These are phyloP conservation scores for Zaprionus obscuricornis DNA, from an alignment of 2,888 invertebrate genomes.

Conservation along the genomic window DNA sequence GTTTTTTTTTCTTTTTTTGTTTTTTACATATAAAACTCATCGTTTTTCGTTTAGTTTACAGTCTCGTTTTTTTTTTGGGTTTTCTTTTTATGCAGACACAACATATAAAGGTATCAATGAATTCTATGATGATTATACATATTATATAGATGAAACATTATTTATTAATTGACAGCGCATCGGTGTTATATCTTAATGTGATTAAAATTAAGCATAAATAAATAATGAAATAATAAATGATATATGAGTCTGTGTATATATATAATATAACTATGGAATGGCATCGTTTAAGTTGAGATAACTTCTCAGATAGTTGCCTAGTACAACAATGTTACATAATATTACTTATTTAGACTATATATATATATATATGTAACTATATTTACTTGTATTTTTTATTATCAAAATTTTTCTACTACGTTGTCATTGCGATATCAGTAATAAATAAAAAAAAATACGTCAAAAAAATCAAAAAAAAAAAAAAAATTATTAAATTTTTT, in stretches of 20 bases:
- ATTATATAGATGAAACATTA: conserved; percentile 14
- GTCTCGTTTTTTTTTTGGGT: conserved; percentile 47
- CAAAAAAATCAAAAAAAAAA: no score
- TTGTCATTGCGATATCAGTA: no score
- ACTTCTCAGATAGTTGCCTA: conserved; percentile 12
- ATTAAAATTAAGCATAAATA: conserved; percentile 27
- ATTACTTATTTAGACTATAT: no score
- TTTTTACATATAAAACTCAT: conserved; percentile 36
- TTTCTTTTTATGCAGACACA: conserved; percentile 32
- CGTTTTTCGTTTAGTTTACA: conserved; percentile 44
- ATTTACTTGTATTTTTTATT: no score
- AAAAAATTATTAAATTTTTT: no score
- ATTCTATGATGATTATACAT: no score
- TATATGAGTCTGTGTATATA: not conserved
- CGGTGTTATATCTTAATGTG: conserved; percentile 14
- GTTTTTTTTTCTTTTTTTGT: conserved; percentile 26
- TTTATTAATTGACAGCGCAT: conserved; percentile 64
- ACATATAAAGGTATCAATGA: conserved; percentile 22
- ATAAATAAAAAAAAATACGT: no score
- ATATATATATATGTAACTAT: no score
- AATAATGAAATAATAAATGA: not conserved
- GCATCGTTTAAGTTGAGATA: conserved; percentile 68
- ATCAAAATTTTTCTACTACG: no score
- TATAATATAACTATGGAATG: conserved; percentile 60
- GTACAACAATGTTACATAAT: no score